Percentiles rank a stretch among this genome's conserved stretches.
phyloP scores from a whole-genome alignment of 2,888 invertebrate species.

The Lepidochrysops patricia region DNA sequence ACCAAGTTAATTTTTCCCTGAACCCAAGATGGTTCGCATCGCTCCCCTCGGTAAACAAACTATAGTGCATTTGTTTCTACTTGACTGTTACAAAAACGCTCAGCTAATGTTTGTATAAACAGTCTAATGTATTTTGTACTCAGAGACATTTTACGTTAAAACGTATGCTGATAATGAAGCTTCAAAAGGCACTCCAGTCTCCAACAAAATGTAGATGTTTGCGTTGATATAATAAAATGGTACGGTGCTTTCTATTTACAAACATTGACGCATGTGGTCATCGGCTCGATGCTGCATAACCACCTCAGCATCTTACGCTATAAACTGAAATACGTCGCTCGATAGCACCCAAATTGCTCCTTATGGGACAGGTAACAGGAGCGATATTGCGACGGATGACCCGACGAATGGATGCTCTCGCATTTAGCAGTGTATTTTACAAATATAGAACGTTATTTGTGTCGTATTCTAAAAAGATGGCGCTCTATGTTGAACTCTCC shows the following conservation, averaged over 20 bases:
- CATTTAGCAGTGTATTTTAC: conserved; percentile 64
- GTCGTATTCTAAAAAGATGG: conserved; percentile 75
- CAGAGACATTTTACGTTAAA: conserved; percentile 25
- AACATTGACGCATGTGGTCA: conserved; percentile 75
- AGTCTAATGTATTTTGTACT: not conserved
- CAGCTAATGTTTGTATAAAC: not conserved
- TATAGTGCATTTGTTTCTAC: conserved; percentile 3
- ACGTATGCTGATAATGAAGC: conserved; percentile 31
- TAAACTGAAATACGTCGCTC: conserved; percentile 46
- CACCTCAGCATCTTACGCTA: conserved; percentile 59
- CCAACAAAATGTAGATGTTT: conserved; percentile 19
- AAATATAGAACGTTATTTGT: conserved; percentile 75
- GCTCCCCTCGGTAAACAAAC: conserved; percentile 23
- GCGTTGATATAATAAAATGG: conserved; percentile 37
- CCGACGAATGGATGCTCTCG: conserved; percentile 45
- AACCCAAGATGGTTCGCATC: conserved; percentile 27
- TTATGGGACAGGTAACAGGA: conserved; percentile 34
- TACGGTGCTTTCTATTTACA: conserved; percentile 68
- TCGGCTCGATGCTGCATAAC: conserved; percentile 64
- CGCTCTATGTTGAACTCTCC: conserved; percentile 73
- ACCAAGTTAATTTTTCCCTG: conserved; percentile 51
- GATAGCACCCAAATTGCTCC: conserved; percentile 33
- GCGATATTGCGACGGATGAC: conserved; percentile 33
- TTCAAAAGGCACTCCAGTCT: conserved; percentile 43
- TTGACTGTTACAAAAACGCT: not conserved